A percentile compares a stretch with the other conserved stretches of the same genome.
phyloP scores from a whole-genome alignment of 1,140 invertebrate genomes.

The Hydropsyche tenuis region DNA sequence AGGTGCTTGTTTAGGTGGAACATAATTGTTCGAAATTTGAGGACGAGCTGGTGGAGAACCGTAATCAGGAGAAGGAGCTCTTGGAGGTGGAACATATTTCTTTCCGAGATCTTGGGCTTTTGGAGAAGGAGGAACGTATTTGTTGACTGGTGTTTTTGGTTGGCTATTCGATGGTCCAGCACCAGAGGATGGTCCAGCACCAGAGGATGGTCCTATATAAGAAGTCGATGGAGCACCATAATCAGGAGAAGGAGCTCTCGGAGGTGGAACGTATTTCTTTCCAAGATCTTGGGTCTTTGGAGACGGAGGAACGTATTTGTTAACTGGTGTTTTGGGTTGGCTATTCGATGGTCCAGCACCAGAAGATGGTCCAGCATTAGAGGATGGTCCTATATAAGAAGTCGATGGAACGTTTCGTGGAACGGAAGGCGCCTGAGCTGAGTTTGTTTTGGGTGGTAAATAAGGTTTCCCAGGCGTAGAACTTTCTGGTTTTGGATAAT shows the following conservation, averaged over 20 bases:
- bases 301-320: constrained; percentile 14
- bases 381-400: constrained; percentile 1
- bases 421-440: neutral
- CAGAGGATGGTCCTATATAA: constrained; percentile 4
- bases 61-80: constrained; percentile 16
- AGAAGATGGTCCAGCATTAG: neutral
- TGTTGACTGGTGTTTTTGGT: neutral
- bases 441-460: constrained; percentile 25
- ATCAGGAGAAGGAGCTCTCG: constrained; percentile 4
- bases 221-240: constrained; percentile 18
- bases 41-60: constrained; percentile 15
- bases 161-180: neutral
- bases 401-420: neutral
- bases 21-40: constrained; percentile 52
- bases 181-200: neutral
- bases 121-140: constrained; percentile 16
- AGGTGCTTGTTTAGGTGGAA: constrained; percentile 48
- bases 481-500: constrained; percentile 3
- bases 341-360: neutral
- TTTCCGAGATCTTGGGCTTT: constrained; percentile 14
- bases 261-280: constrained; percentile 30
- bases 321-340: constrained; percentile 8
- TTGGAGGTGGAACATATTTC: constrained; percentile 31
- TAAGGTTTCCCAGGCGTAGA: constrained; percentile 32
- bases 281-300: constrained; percentile 3